These are phyloP conservation scores for Sciurus carolinensis DNA, from an alignment of 2,797 vertebrate species.

Conservation along the genomic window DNA sequence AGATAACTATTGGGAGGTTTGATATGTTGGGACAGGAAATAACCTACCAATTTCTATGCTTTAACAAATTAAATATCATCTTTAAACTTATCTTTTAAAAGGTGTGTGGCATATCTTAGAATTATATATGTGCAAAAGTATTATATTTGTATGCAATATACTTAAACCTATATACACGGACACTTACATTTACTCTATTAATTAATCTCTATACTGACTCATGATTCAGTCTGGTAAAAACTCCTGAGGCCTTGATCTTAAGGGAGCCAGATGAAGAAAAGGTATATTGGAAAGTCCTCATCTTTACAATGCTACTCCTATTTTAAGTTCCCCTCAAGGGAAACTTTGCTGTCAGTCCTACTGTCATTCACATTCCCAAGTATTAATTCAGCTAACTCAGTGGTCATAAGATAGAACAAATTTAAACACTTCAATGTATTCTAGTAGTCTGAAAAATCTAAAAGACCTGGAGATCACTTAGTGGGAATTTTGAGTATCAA, in stretches of 20 bases:
- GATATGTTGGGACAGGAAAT: constrained; percentile 46
- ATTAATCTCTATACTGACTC: not conserved
- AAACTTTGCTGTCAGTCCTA: not conserved
- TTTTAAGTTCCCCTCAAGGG: not conserved
- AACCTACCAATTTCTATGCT: not conserved
- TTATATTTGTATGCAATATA: not conserved
- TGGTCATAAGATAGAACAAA: not conserved
- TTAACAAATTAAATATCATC: constrained; percentile 36
- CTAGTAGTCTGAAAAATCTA: constrained; percentile 6
- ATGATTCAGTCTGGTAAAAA: not conserved
- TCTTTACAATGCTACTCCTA: not conserved
- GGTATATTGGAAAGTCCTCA: not conserved
- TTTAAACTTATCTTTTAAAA: constrained; percentile 6
- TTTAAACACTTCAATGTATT: constrained; percentile 24
- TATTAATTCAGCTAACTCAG: constrained; percentile 58
- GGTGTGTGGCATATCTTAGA: not conserved
- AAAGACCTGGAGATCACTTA: constrained; percentile 18
- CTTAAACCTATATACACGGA: not conserved
- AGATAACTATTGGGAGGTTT: constrained; percentile 70
- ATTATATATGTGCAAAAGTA: not conserved
- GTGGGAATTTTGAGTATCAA: constrained; percentile 49
- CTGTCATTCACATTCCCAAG: not conserved
- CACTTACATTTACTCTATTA: not conserved
- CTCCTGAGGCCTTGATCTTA: not conserved
- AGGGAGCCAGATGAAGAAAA: not conserved